Evolutionary conservation across 2,113 vertebrate species (phyloP), one percentile per base, ranked within the genome.

Genomic region (Erpornis zantholeuca): DNA sequence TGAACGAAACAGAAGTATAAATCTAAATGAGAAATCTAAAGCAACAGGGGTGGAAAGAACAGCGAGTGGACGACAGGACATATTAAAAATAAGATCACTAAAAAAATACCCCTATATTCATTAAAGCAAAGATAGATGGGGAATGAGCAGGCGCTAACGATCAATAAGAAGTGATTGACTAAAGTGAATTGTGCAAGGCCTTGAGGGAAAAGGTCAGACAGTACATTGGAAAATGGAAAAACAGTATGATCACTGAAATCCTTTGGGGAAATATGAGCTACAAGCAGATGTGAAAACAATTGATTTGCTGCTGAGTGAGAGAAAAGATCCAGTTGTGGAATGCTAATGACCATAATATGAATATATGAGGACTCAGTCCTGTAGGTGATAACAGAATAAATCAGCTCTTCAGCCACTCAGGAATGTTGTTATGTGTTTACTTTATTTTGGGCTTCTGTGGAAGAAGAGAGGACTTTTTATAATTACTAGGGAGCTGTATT

Each of bases 91-190:
- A 75, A 63, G 24, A 36, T 77, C 49, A 83, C 27, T 33, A 33
- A 52, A 57, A 66, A 92, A 64, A 20, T n/a, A 15, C 7, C 12
- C 56, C 63, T 68, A 15, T 89, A 63, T 87, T 79, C 35, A 78
- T 69, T 94, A 78, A 87, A 86, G 21, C 20, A 49, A 87, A 94
- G 77, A 81, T 47, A 94, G 82, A 86, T 59, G 54, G 52, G 42
- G 54, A 89, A 77, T 59, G 40, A 88, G 70, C 75, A 86, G 91
- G 86, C 0, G 0, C 81, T 86, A 92, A 53, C 90, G 79, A 82
- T 97, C 95, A 82, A 75, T 94, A 86, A 65, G 49, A 81, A 92
- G 66, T 83, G 82, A 93, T 89, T 93, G 94, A 93, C 78, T 83
- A 8, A 89, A 94, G 85, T 83, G 83, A 94, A 88, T 95, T 95